These are phyloP conservation scores for Parauchenoglanis punctatus DNA, from an alignment of 2,797 vertebrate genomes.

Conservation along the genomic window DNA sequence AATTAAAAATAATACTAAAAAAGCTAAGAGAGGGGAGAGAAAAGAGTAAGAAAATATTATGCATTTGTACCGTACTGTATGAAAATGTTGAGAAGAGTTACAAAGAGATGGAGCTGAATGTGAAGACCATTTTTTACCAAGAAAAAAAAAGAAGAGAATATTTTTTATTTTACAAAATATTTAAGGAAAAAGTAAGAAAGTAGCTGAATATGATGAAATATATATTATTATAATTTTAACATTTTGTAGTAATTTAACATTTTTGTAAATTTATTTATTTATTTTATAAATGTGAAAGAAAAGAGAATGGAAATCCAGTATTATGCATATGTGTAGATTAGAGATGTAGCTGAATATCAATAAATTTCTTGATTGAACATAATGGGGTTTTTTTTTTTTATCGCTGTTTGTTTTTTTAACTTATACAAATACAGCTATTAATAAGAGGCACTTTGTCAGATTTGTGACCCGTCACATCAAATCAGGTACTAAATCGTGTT, in stretches of 20 bases:
- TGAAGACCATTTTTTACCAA: neutral
- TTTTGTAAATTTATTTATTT: no score
- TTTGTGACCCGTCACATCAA: no score
- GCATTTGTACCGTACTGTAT: no score
- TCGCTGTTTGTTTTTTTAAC: neutral
- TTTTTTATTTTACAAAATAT: no score
- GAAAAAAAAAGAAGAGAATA: neutral
- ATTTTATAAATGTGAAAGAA: neutral
- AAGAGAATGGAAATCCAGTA: neutral
- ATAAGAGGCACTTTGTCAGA: no score
- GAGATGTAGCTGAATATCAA: neutral
- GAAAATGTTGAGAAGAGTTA: neutral
- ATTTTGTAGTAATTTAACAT: neutral
- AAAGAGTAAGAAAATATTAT: neutral
- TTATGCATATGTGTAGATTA: neutral
- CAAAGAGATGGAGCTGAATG: neutral
- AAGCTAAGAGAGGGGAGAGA: neutral
- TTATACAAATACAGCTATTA: neutral
- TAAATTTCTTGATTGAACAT: neutral
- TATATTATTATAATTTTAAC: no score
- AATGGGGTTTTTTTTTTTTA: neutral
- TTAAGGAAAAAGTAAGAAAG: no score
- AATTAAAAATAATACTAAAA: neutral
- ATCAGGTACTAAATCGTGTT: no score
- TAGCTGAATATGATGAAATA: neutral